These are phyloP conservation scores for Orthosia incerta DNA, from an alignment of 2,888 invertebrate genomes.

Conservation along the genomic window DNA sequence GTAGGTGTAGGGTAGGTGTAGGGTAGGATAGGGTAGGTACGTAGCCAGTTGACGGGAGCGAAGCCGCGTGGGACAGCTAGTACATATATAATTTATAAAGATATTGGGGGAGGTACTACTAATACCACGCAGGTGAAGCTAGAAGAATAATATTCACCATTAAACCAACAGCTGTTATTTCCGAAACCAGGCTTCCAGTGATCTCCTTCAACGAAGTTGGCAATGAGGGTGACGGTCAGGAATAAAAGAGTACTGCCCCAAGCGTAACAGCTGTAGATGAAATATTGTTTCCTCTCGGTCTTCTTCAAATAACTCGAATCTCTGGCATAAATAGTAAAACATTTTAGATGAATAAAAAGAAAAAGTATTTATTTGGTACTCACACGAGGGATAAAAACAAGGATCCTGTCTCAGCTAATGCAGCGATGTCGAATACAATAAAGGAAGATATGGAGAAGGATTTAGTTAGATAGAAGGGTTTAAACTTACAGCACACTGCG, in stretches of 20 bases:
- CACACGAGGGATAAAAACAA: too few species aligned
- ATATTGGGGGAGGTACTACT: too few species aligned
- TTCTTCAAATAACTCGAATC: conserved; percentile 82
- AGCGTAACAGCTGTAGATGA: conserved; percentile 91
- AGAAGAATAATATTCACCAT: conserved; percentile 80
- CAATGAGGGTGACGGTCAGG: conserved; percentile 86
- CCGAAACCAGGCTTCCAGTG: conserved; percentile 92
- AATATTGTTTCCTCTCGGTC: conserved; percentile 89
- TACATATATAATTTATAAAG: too few species aligned
- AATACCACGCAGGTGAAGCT: too few species aligned
- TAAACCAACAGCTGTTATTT: conserved; percentile 92
- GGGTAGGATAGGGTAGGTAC: too few species aligned
- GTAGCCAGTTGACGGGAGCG: too few species aligned
- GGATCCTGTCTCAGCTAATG: too few species aligned
- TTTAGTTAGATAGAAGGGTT: background rate
- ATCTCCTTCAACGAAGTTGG: conserved; percentile 89
- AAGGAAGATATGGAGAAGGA: background rate
- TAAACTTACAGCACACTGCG: conserved; percentile 92
- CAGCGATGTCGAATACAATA: background rate
- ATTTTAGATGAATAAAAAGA: background rate
- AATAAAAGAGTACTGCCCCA: conserved; percentile 91
- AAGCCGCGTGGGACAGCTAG: too few species aligned
- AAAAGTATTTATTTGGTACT: too few species aligned
- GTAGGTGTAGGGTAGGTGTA: too few species aligned
- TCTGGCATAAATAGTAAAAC: conserved; percentile 68